A percentile compares a stretch with the other conserved stretches of the same genome.
Evolutionary conservation across 1,140 invertebrate species (phyloP).

Genomic region (Euwallacea fornicatus): DNA sequence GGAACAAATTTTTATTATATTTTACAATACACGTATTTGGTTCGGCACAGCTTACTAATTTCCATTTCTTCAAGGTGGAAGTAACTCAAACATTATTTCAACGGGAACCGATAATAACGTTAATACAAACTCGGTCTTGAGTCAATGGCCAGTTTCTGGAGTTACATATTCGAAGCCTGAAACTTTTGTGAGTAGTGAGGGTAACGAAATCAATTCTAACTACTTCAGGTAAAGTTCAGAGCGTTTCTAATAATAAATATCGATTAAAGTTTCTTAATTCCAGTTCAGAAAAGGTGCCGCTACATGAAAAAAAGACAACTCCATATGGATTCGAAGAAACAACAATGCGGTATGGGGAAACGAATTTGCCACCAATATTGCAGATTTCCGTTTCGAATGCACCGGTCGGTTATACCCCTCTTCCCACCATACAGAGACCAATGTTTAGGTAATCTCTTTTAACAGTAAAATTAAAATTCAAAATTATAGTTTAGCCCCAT

Average conservation of each 20-base stretch:
- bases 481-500: background rate
- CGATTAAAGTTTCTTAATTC: too few species aligned
- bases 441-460: conserved; percentile 38
- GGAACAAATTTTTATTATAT: too few species aligned
- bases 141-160: too few species aligned
- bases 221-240: conserved; percentile 55
- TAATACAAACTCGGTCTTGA: too few species aligned
- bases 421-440: conserved; percentile 43
- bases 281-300: background rate
- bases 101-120: too few species aligned
- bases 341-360: conserved; percentile 41
- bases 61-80: too few species aligned
- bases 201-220: conserved; percentile 64
- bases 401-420: conserved; percentile 45
- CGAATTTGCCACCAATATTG: conserved; percentile 41
- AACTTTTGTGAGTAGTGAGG: conserved; percentile 48
- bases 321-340: conserved; percentile 40
- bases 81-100: too few species aligned
- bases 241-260: too few species aligned
- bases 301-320: conserved; percentile 42
- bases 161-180: too few species aligned
- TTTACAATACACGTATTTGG: too few species aligned
- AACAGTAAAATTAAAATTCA: background rate
- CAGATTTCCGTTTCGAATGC: conserved; percentile 49
- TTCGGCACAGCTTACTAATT: too few species aligned